Base-by-base conservation (phyloP, 2,797 vertebrate species). In the Sebastes baramenuke region DNA sequence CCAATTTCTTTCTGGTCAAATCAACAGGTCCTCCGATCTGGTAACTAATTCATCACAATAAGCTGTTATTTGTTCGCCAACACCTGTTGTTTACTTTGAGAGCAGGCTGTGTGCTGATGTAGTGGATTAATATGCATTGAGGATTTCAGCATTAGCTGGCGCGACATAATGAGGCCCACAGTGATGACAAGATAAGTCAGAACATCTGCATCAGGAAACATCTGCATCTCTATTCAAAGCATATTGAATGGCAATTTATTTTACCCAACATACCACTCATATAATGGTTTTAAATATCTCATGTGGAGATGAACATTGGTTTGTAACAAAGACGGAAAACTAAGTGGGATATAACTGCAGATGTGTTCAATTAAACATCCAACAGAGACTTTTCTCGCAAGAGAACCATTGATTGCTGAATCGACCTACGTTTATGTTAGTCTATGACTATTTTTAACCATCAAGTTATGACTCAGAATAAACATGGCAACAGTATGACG, bases 61-160 rank as follows among this genome's bases (percentile, higher is more conserved):
- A 77, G 42, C 79, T 29, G 24, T 70, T 84, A 80, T 85, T 85
- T 73, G 67, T 32, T 90, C 82, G 74, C 64, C 78, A 76, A 56
- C 88, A 91, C 79, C 88, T 92, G 87, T 59, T 85, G 79, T 89
- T 89, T 89, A 75, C 85, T 85, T 68, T 69, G 60, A 76, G n/a
- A 72, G 69, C 46, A 49, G 74, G 42, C 81, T 12, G 27, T 67
- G 71, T 61, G 61, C 36, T n/a, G 72, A 79, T 78, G 60, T 13
- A 5, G 49, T 27, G 27, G 49, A 89, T 93, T 86, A 90, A 85
- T 75, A 90, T 89, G 78, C 83, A 72, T 30, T 32, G 59, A 84
- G 52, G 74, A 78, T 77, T 84, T 73, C 80, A 80, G 77, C 72
- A 61, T 77, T 72, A 54, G 38, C 68, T 64, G 62, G 25, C 5